Base-by-base conservation (phyloP, 2,888 invertebrate species). In the Atethmia centrago region DNA sequence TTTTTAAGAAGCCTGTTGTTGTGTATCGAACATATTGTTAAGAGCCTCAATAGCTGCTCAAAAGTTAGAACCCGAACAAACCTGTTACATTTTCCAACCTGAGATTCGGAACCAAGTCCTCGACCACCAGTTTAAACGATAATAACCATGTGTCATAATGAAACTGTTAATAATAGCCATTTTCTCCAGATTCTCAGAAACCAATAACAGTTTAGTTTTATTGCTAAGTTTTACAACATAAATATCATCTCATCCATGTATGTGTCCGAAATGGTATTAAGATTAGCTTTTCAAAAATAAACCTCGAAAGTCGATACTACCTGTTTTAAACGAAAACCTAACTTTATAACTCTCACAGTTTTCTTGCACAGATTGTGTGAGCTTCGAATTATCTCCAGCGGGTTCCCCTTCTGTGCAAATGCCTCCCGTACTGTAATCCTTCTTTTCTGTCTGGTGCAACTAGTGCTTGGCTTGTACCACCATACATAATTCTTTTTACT, bases 371-470 rank as follows among this genome's bases (percentile, higher is more conserved):
- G 16, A 49, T 36, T 73, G 36, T 25, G 36, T 21, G n/a, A 36
- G 42, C 8, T 47, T 71, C 9, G 21, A 79, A 40, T 53, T 79
- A 55, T n/a, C 49, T 80, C 36, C n/a, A 73, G 49, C 7, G 5
- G 40, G 45, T 4, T 42, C 51, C 58, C n/a, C 7, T 53, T 59
- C 40, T 75, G 59, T 2, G 3, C 28, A 61, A 59, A 61, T 47
- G 16, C 47, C 21, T 21, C 36, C 8, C 36, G 14, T 28, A 12
- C 12, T 70, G 40, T 28, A 47, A 47, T 69, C n/a, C 49, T 74
- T 42, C 19, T 76, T 80, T 80, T 80, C 55, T 76, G 74, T 74
- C 61, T 61, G 53, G 40, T 16, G 21, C 21, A 59, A 61, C 62
- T 45, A 74, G 28, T 42, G 25, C 49, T 42, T n/a, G 58, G 71